A percentile compares a stretch with the other conserved stretches of the same genome.
These are phyloP conservation scores for Helogale parvula DNA, from an alignment of 2,113 vertebrate species.

Conservation along the genomic window DNA sequence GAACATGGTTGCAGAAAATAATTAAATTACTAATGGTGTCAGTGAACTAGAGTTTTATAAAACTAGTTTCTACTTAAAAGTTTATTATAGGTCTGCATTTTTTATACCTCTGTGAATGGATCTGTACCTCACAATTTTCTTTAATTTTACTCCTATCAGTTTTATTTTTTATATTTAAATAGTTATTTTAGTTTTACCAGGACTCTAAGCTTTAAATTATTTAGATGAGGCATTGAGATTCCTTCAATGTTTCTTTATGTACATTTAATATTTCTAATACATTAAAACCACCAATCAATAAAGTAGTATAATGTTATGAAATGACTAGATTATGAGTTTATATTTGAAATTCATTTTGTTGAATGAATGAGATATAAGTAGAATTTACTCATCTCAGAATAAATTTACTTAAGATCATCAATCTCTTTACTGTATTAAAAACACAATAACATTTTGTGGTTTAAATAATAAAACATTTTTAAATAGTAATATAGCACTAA, in stretches of 20 bases:
- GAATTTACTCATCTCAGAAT: neutral
- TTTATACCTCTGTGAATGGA: neutral
- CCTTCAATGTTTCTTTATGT: neutral
- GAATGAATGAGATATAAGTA: neutral
- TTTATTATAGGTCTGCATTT: neutral
- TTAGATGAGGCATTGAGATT: neutral
- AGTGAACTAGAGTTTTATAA: slow-evolving; percentile 1
- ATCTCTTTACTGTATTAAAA: neutral
- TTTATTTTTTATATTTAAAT: neutral
- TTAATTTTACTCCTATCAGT: neutral
- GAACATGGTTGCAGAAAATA: slow-evolving; percentile 13
- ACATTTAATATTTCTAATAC: neutral
- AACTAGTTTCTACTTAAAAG: slow-evolving; percentile 12
- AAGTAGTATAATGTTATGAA: neutral
- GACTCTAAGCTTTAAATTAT: neutral
- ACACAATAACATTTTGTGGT: neutral
- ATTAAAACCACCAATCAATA: neutral
- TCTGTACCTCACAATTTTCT: neutral
- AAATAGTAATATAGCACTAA: neutral
- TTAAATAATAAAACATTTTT: neutral
- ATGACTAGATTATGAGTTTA: neutral
- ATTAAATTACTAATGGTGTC: neutral
- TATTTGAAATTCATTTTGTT: slow-evolving; percentile 16
- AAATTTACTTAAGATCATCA: slow-evolving; percentile 22
- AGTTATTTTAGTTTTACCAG: neutral